Conservation (phyloP, 2,888 invertebrate species). For the Digitonthophagus gazella region DNA sequence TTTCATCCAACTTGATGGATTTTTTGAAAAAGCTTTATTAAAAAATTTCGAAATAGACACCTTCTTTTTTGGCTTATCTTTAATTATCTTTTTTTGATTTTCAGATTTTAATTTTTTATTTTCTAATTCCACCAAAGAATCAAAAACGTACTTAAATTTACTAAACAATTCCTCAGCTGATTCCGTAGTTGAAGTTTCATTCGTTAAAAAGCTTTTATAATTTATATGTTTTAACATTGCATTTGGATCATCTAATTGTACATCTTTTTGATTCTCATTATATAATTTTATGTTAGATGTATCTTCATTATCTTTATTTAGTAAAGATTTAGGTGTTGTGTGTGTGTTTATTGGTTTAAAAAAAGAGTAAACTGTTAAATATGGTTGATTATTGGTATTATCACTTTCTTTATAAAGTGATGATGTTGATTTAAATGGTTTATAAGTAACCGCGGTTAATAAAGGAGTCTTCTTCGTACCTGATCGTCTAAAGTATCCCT, state of each 20-base stretch:
- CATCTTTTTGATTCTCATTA: neutral
- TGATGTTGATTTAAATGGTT: too few species aligned
- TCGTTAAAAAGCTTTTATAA: too few species aligned
- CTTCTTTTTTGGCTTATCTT: neutral
- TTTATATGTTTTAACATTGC: neutral
- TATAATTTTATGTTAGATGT: too few species aligned
- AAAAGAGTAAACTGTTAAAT: too few species aligned
- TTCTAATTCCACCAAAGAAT: neutral
- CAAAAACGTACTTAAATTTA: neutral
- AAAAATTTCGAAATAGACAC: too few species aligned
- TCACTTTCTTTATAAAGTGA: too few species aligned
- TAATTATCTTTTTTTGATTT: neutral
- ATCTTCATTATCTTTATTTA: neutral
- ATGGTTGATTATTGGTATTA: too few species aligned
- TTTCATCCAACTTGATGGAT: neutral
- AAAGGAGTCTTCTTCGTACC: neutral
- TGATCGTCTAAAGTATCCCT: neutral
- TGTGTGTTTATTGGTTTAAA: neutral
- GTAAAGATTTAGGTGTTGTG: neutral
- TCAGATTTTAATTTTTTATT: neutral
- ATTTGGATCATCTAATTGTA: too few species aligned
- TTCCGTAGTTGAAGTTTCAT: neutral
- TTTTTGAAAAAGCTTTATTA: neutral
- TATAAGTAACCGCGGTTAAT: too few species aligned
- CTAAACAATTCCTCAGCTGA: neutral